phyloP scores from a whole-genome alignment of 2,113 vertebrate species.

The Helogale parvula region DNA sequence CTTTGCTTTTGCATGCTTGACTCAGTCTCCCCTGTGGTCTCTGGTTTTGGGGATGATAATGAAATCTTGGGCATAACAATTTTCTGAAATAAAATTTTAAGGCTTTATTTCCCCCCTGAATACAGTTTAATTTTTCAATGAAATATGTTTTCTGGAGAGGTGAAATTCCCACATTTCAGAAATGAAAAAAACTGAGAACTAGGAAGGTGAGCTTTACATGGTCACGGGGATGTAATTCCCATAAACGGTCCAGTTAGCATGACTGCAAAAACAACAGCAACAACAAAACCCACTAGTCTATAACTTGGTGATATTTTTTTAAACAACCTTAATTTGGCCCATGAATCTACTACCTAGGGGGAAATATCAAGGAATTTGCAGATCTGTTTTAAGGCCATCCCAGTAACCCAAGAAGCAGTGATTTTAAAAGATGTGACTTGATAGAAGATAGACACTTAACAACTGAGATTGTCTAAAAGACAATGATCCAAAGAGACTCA shows the following conservation, averaged over 20 bases:
- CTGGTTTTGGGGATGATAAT: too few relatives aligned
- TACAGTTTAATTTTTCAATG: background rate
- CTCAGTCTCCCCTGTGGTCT: too few relatives aligned
- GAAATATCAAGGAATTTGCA: background rate
- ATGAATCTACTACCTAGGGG: background rate
- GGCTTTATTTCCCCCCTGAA: background rate
- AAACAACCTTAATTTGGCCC: background rate
- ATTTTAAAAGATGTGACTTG: background rate
- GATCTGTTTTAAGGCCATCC: background rate
- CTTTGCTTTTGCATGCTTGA: too few relatives aligned
- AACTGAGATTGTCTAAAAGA: background rate
- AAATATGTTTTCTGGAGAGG: conserved; percentile 13
- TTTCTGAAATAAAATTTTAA: background rate
- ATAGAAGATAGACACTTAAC: background rate
- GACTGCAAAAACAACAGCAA: background rate
- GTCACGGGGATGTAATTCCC: too few relatives aligned
- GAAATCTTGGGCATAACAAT: too few relatives aligned
- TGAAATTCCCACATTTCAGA: background rate
- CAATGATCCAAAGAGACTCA: background rate
- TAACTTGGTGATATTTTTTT: background rate
- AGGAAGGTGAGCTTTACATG: background rate
- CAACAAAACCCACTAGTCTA: background rate
- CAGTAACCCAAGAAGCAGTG: background rate
- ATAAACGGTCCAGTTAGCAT: background rate
- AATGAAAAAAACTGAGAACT: background rate